Percentiles rank a stretch among this genome's conserved stretches.
These are phyloP conservation scores for Nesometra sesokonis DNA, from an alignment of 35 echinoderm and acorn worm species.

Conservation along the genomic window DNA sequence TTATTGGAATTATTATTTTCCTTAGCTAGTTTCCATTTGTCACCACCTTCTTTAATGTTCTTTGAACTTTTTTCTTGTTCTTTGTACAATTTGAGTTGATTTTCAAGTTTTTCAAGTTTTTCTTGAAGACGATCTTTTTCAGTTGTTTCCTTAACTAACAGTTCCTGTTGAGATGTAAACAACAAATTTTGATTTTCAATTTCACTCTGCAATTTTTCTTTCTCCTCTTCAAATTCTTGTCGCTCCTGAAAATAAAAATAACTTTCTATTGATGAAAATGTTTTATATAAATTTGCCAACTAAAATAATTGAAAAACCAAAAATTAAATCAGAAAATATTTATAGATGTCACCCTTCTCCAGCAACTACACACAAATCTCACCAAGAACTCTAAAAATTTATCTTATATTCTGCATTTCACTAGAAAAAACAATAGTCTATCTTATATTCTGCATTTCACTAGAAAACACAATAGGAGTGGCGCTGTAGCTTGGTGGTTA, in stretches of 20 bases:
- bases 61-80: not conserved
- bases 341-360: too few species aligned
- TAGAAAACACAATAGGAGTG: too few species aligned
- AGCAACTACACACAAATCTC: too few species aligned
- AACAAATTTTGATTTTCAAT: not conserved
- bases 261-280: too few species aligned
- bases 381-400: too few species aligned
- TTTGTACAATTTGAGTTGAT: not conserved
- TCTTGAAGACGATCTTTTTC: not conserved
- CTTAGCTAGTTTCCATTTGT: not conserved
- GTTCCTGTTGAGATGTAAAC: not conserved
- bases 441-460: too few species aligned
- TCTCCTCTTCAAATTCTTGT: not conserved
- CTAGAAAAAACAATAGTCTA: too few species aligned
- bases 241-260: not conserved
- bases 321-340: too few species aligned
- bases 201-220: not conserved
- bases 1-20: not conserved
- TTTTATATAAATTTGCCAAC: too few species aligned
- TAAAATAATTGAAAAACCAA: too few species aligned
- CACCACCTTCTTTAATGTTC: not conserved
- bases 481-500: too few species aligned
- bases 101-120: not conserved
- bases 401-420: too few species aligned
- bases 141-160: not conserved